phyloP scores from a whole-genome alignment of 2,888 invertebrate genomes.

The Pocota personata region DNA sequence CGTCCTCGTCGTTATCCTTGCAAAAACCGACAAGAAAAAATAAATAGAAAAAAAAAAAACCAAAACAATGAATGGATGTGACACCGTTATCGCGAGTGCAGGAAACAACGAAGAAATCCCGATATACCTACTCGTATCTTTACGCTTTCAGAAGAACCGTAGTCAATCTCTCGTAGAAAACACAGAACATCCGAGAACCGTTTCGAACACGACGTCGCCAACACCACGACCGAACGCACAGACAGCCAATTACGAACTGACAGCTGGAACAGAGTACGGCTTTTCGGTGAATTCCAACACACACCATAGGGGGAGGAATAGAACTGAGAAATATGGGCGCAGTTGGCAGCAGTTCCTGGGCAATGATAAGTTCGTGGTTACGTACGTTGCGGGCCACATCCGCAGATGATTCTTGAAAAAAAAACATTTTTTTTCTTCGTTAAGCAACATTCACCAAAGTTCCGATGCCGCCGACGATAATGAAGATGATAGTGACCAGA shows the following conservation, averaged over 20 bases:
- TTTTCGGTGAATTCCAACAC: slow-evolving; percentile 59
- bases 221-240: slow-evolving; percentile 53
- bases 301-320: slow-evolving; percentile 23
- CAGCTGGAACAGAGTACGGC: slow-evolving; percentile 51
- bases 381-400: slow-evolving; percentile 60
- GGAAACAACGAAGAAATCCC: not conserved
- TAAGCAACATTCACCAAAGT: slow-evolving; percentile 45
- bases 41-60: not conserved
- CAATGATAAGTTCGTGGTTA: slow-evolving; percentile 60
- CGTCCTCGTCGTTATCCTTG: slow-evolving; percentile 32
- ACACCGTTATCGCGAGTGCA: slow-evolving; percentile 25
- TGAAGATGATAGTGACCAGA: slow-evolving; percentile 39
- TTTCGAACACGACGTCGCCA: slow-evolving; percentile 2
- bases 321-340: slow-evolving; percentile 40
- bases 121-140: slow-evolving; percentile 7
- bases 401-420: slow-evolving; percentile 29
- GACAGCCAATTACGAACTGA: slow-evolving; percentile 71
- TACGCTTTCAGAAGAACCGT: not conserved
- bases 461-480: slow-evolving; percentile 19
- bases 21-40: not conserved
- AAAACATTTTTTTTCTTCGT: not conserved
- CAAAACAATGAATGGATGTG: slow-evolving; percentile 26
- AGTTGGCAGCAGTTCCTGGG: slow-evolving; percentile 52
- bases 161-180: slow-evolving; percentile 9
- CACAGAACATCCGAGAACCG: not conserved